These are phyloP conservation scores for Grallaria varia DNA, from an alignment of 2,113 vertebrate species.

Conservation along the genomic window DNA sequence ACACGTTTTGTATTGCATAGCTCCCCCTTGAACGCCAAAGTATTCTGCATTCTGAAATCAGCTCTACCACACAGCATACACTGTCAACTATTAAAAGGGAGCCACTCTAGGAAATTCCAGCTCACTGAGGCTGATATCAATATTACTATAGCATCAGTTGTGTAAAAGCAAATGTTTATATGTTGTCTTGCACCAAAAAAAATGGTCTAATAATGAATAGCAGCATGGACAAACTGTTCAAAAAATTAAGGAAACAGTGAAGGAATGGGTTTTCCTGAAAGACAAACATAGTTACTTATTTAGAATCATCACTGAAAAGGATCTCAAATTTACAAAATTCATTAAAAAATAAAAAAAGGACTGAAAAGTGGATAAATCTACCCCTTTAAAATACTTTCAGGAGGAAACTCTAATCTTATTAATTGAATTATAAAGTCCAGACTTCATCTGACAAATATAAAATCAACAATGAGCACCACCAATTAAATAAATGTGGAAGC, in stretches of 20 bases:
- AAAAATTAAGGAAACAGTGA: too few relatives aligned
- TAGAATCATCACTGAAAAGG: too few relatives aligned
- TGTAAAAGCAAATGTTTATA: too few relatives aligned
- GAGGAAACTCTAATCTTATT: neutral
- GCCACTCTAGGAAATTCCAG: too few relatives aligned
- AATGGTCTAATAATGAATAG: too few relatives aligned
- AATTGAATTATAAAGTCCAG: neutral
- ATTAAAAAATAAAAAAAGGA: neutral
- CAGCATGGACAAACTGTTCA: too few relatives aligned
- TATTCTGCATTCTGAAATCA: neutral
- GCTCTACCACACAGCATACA: neutral
- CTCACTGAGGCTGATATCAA: too few relatives aligned
- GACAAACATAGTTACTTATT: too few relatives aligned
- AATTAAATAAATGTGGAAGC: neutral
- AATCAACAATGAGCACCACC: neutral
- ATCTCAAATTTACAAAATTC: too few relatives aligned
- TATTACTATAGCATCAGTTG: too few relatives aligned
- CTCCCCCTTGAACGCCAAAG: neutral
- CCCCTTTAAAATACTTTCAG: neutral
- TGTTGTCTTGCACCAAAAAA: too few relatives aligned
- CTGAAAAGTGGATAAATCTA: neutral
- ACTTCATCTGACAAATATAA: neutral
- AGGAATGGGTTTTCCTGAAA: too few relatives aligned
- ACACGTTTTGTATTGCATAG: neutral
- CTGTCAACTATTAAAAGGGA: neutral